Percentiles rank a stretch among this genome's conserved stretches.
Conservation (phyloP, 2,888 invertebrate species). For the Caradrina kadenii region DNA sequence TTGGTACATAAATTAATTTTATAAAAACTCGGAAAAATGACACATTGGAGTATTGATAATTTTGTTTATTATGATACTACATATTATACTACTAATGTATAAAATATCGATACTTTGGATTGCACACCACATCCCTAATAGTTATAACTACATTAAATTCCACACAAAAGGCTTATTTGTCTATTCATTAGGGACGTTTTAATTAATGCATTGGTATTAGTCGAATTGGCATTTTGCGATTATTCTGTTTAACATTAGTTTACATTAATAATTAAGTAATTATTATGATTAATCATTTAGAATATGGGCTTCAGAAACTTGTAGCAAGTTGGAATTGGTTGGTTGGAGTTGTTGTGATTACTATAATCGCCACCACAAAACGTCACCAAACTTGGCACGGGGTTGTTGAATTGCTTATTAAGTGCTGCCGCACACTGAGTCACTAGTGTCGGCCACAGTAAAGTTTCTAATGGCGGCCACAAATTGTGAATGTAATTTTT, state of each 20-base stretch:
- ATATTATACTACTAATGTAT: no score
- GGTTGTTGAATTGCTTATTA: no score
- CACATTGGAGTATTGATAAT: no score
- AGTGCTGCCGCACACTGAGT: no score
- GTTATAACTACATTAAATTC: conserved; percentile 39
- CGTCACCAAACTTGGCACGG: no score
- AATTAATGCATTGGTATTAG: conserved; percentile 39
- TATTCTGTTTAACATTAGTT: conserved; percentile 34
- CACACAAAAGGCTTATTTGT: conserved; percentile 45
- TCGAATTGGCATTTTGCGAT: conserved; percentile 8
- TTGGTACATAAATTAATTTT: no score
- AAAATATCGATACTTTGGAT: conserved; percentile 20
- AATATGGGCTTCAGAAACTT: neutral
- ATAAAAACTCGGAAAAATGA: no score
- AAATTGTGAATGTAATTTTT: no score
- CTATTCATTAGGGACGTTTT: conserved; percentile 44
- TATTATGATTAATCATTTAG: conserved; percentile 17
- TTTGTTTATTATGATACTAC: no score
- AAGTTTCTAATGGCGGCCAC: no score
- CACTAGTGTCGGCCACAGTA: no score
- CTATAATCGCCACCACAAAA: neutral
- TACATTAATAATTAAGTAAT: conserved; percentile 8
- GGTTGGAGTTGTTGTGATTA: neutral
- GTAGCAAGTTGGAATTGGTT: no score
- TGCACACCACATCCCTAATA: conserved; percentile 12